Percentiles rank a stretch among this genome's conserved stretches.
Evolutionary conservation across 2,113 vertebrate species (phyloP).

Genomic region (Pachycephala philippinensis): DNA sequence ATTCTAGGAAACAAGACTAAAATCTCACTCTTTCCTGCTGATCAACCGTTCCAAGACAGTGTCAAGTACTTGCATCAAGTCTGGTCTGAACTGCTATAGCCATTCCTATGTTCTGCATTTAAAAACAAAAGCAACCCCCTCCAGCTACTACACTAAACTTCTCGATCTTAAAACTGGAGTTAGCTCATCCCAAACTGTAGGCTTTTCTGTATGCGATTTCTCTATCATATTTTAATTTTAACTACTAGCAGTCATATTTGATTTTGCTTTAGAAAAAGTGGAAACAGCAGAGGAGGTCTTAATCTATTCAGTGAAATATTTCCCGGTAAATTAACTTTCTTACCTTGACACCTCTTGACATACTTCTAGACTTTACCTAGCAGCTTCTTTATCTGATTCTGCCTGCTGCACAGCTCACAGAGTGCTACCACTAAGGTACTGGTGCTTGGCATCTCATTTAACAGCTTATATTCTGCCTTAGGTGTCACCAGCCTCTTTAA

Average conservation of each 20-base stretch:
- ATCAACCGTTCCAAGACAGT: neutral
- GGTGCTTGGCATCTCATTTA: neutral
- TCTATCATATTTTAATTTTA: neutral
- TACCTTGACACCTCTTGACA: neutral
- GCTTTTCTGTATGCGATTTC: neutral
- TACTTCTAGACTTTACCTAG: neutral
- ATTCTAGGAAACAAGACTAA: neutral
- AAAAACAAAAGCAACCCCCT: neutral
- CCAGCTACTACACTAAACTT: neutral
- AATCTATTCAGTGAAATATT: neutral
- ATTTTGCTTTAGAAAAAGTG: neutral
- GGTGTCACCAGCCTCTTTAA: neutral
- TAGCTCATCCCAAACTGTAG: neutral
- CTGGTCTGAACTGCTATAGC: neutral
- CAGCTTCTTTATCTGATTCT: neutral
- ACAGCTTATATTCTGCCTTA: neutral
- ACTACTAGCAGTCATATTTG: neutral
- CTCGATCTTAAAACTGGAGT: neutral
- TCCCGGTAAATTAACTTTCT: neutral
- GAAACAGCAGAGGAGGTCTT: neutral
- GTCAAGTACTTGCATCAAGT: neutral
- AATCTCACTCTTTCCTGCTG: accelerated
- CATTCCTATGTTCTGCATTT: neutral
- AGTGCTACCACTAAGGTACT: neutral
- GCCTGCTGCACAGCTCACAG: neutral